Evolutionary conservation across 2,888 invertebrate species (phyloP), one percentile per base, ranked within the genome.

Genomic region (Scaptomyza parva): DNA sequence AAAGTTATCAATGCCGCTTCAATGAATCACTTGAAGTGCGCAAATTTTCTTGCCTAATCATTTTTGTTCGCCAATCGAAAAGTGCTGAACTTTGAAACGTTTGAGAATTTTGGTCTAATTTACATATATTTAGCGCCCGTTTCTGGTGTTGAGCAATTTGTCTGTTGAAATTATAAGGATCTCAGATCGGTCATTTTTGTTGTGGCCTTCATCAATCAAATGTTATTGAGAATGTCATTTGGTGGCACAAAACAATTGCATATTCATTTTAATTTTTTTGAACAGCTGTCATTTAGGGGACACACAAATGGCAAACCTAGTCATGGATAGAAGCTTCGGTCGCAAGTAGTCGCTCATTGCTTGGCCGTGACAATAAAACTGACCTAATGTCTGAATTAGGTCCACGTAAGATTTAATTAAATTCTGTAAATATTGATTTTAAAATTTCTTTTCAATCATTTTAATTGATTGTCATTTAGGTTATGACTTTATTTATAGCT

Each of bases 201-300:
- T 51, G 58, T 51, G 28, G 41, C 39, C 28, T 50, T 70, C 81
- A 87, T 82, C 81, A 82, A 82, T 82, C 81, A 82, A 87, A 87
- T 82, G 81, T 85, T 86, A 63, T 65, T 63, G 12, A 12, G 39
- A 28, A 22, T 20, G 28, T 44, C 40, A 39, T 26, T 53, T 35
- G 71, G 17, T 30, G 55, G 52, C 47, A 41, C 58, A 52, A 68
- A 86, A 81, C 82, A 86, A 83, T 82, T 76, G 88, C 79, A 66
- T 76, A 86, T 88, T 83, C 79, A 83, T 86, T 82, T 76, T 88
- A 88, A 86, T 88, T 82, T 88, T 76, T 82, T 88, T 82, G 83
- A 82, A 73, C 82, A 82, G 86, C 82, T 87, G 88, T 64, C 78
- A 71, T 26, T 77, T 76, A 72, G 72, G 72, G 28, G 77, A 76